Percentiles rank a stretch among this genome's conserved stretches.
These are phyloP conservation scores for Polydrusus pterygomalis DNA, from an alignment of 2,888 invertebrate genomes.

Conservation along the genomic window DNA sequence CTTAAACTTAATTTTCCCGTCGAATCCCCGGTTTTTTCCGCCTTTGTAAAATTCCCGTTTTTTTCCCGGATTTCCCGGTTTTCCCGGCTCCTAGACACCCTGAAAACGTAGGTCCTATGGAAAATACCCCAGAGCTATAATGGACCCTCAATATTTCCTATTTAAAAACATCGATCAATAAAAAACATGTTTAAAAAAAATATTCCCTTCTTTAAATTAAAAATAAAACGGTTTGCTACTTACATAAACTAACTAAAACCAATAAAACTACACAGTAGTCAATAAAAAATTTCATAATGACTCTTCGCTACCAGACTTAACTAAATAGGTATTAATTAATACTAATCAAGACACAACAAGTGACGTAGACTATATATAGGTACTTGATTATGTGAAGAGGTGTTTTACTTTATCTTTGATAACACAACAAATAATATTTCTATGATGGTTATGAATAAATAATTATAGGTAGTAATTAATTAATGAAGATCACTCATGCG, in stretches of 20 bases:
- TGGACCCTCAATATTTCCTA: too few species aligned
- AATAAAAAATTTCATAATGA: slow-evolving; percentile 15
- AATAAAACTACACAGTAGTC: slow-evolving; percentile 33
- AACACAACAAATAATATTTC: slow-evolving; percentile 26
- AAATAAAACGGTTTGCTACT: background rate
- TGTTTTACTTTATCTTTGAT: slow-evolving; percentile 31
- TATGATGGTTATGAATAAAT: slow-evolving; percentile 19
- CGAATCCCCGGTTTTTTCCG: too few species aligned
- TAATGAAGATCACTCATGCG: slow-evolving; percentile 33
- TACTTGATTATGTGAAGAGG: slow-evolving; percentile 30
- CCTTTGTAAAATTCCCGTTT: too few species aligned
- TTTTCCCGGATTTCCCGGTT: too few species aligned
- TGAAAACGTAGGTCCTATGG: too few species aligned
- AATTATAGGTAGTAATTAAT: slow-evolving; percentile 25
- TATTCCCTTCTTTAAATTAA: background rate
- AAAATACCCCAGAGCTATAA: too few species aligned
- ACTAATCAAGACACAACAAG: slow-evolving; percentile 27
- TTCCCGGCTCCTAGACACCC: too few species aligned
- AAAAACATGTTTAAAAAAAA: too few species aligned
- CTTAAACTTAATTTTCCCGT: too few species aligned
- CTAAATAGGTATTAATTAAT: slow-evolving; percentile 23
- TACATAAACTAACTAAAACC: slow-evolving; percentile 13
- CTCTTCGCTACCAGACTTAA: slow-evolving; percentile 5
- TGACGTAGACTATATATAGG: slow-evolving; percentile 25
- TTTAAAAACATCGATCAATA: too few species aligned